phyloP scores from a whole-genome alignment of 2,113 vertebrate genomes.

The Caloenas nicobarica region DNA sequence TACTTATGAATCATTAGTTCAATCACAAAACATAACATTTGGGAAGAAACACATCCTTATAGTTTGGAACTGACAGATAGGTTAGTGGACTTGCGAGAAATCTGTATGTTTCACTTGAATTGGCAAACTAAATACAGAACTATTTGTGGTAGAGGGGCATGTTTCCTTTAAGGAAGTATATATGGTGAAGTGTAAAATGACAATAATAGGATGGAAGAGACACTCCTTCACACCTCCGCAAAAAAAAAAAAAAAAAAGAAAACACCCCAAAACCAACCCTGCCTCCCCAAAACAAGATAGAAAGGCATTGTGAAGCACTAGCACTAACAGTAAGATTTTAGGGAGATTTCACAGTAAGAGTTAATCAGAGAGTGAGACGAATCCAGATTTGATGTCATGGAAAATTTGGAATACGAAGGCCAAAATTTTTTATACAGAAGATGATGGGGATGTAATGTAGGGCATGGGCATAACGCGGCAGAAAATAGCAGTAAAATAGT shows the following conservation, averaged over 20 bases:
- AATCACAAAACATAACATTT: background rate
- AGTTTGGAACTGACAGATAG: background rate
- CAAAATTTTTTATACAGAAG: background rate
- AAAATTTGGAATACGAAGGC: background rate
- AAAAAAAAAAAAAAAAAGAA: background rate
- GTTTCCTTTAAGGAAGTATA: background rate
- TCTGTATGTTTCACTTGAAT: background rate
- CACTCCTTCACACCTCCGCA: fast-evolving
- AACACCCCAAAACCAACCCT: background rate
- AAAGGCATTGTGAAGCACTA: background rate
- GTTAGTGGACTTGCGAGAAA: background rate
- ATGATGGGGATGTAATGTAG: background rate
- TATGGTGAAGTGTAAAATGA: background rate
- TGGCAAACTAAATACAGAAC: background rate
- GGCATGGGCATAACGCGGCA: background rate
- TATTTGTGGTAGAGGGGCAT: too few species aligned
- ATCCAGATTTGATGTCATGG: background rate
- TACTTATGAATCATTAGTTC: background rate
- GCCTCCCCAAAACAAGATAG: background rate
- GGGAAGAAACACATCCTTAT: background rate
- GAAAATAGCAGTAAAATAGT: background rate
- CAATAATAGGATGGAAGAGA: background rate
- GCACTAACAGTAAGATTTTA: background rate
- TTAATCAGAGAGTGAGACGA: background rate
- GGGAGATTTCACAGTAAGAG: background rate